Evolutionary conservation across 2,797 vertebrate genomes (phyloP).

Genomic region (Podarcis siculus): DNA sequence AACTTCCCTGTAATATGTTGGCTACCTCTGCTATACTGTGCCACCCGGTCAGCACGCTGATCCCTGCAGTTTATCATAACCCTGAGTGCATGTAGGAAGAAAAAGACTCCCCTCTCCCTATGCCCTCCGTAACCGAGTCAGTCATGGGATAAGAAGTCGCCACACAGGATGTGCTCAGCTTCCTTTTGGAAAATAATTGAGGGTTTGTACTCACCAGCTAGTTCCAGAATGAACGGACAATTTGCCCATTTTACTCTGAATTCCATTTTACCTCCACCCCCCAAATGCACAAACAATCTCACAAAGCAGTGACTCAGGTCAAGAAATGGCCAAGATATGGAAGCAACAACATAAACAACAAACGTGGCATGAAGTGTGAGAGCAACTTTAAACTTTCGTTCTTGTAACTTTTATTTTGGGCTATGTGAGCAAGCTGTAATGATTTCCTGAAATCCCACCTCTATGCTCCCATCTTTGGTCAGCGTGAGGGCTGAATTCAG

Average conservation of each 20-base stretch:
- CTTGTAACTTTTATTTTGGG: too few species aligned
- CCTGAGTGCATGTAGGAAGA: background rate
- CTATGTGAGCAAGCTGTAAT: too few species aligned
- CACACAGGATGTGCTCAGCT: conserved; percentile 1
- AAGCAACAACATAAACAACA: background rate
- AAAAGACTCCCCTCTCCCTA: background rate
- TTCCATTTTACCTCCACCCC: background rate
- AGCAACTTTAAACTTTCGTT: too few species aligned
- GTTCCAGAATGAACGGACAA: background rate
- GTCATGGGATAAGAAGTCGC: conserved; percentile 1
- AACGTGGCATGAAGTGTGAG: too few species aligned
- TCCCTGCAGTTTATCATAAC: conserved; percentile 20
- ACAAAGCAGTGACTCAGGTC: background rate
- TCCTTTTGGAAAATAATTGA: conserved; percentile 13
- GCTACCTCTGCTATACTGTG: background rate
- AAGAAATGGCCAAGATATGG: background rate
- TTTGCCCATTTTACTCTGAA: background rate
- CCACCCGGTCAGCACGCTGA: background rate
- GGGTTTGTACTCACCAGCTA: background rate
- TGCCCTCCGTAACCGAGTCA: background rate
- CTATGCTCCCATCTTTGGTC: too few species aligned
- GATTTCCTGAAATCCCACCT: too few species aligned
- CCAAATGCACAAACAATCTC: too few species aligned
- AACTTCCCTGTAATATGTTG: too few species aligned
- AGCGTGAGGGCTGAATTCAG: too few species aligned